Evolutionary conservation across 2,113 vertebrate genomes (phyloP).

Genomic region (Tragelaphus scriptus): DNA sequence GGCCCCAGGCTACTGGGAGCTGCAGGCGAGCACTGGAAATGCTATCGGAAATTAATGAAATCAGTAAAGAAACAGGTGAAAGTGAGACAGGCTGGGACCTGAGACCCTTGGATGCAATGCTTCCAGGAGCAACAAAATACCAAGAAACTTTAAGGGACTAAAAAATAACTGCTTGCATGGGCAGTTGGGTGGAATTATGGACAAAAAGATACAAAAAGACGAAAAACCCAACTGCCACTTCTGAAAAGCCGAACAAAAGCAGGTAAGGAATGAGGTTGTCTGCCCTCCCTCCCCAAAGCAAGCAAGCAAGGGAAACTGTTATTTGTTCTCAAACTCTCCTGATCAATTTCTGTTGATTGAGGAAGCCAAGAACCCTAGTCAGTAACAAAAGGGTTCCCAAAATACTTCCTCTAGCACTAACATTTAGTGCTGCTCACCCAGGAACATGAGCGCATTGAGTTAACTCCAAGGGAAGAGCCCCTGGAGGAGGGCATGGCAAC

Average conservation of each 20-base stretch:
- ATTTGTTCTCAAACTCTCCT: fast-evolving
- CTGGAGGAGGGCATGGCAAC: not conserved
- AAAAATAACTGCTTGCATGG: not conserved
- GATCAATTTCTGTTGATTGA: not conserved
- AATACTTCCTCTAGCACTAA: not conserved
- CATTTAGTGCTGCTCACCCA: not conserved
- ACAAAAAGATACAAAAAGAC: not conserved
- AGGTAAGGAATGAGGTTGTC: not conserved
- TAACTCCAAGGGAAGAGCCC: not conserved
- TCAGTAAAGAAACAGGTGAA: not conserved
- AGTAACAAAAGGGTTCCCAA: not conserved
- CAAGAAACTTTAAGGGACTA: not conserved
- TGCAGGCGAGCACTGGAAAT: not conserved
- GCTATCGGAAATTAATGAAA: not conserved
- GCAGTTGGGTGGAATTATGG: not conserved
- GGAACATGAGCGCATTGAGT: not conserved
- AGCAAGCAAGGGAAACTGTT: not conserved
- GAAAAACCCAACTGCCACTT: not conserved
- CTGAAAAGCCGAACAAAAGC: not conserved
- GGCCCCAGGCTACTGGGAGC: not conserved
- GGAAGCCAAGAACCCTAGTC: not conserved
- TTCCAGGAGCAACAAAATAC: not conserved
- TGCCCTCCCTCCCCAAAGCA: fast-evolving
- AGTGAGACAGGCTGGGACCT: not conserved
- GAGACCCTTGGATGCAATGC: fast-evolving